These are phyloP conservation scores for Podotricha telesiphe DNA, from an alignment of 2,888 invertebrate genomes.

Conservation along the genomic window DNA sequence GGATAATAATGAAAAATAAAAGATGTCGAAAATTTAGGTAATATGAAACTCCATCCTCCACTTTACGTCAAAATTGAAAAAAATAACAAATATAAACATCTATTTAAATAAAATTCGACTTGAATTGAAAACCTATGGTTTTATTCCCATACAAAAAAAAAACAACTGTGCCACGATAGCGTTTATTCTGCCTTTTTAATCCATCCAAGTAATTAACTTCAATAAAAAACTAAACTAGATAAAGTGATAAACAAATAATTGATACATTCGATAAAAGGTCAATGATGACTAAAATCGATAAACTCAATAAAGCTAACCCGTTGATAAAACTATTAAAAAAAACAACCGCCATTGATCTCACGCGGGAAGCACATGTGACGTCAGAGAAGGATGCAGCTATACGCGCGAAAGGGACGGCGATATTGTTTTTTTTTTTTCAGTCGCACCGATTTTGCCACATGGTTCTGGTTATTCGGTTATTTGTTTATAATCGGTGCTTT, in stretches of 20 bases:
- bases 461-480: slow-evolving; percentile 45
- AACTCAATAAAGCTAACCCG: slow-evolving; percentile 48
- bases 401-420: slow-evolving; percentile 50
- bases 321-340: slow-evolving; percentile 50
- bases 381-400: slow-evolving; percentile 55
- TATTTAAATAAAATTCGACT: too few species aligned
- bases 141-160: too few species aligned
- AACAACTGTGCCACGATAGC: too few species aligned
- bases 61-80: too few species aligned
- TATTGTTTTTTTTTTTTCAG: slow-evolving; percentile 57
- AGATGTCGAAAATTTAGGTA: too few species aligned
- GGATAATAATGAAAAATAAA: too few species aligned
- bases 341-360: slow-evolving; percentile 70
- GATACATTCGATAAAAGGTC: slow-evolving; percentile 26
- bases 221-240: slow-evolving; percentile 18
- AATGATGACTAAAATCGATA: slow-evolving; percentile 34
- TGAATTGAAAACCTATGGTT: too few species aligned
- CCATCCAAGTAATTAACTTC: not conserved
- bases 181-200: too few species aligned
- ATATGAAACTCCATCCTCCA: too few species aligned
- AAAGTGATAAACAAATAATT: slow-evolving; percentile 26
- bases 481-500: slow-evolving; percentile 41
- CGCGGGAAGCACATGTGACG: slow-evolving; percentile 69
- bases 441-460: slow-evolving; percentile 74
- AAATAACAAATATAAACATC: too few species aligned